Evolutionary conservation across 1,140 invertebrate genomes (phyloP).

Genomic region (Dryas iulia): DNA sequence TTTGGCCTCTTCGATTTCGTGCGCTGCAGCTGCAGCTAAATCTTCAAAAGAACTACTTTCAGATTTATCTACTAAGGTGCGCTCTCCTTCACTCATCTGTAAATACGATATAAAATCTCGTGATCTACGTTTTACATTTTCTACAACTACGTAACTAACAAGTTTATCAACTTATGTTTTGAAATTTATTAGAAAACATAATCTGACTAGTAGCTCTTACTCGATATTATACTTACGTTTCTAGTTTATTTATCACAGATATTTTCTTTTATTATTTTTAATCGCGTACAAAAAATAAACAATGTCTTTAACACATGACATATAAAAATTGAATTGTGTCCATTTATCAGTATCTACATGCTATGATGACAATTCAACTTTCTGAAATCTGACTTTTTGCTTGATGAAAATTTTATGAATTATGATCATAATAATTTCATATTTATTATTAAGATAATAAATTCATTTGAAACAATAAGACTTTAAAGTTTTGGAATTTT

Average conservation of each 20-base stretch:
- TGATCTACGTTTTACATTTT: constrained; percentile 48
- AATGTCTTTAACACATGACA: constrained; percentile 40
- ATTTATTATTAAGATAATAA: not conserved
- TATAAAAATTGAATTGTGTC: constrained; percentile 23
- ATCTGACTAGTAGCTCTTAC: not conserved
- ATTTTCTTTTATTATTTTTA: constrained; percentile 19
- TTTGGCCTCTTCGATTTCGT: constrained; percentile 71
- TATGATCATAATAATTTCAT: not conserved
- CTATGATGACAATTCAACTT: constrained; percentile 54
- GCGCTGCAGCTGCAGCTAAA: constrained; percentile 67
- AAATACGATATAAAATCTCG: constrained; percentile 42
- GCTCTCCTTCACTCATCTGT: constrained; percentile 74
- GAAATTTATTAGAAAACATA: not conserved
- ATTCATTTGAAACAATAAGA: not conserved
- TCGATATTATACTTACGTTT: constrained; percentile 19
- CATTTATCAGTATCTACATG: constrained; percentile 13
- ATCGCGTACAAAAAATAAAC: constrained; percentile 30
- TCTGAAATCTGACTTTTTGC: constrained; percentile 51
- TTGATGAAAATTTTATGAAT: constrained; percentile 4
- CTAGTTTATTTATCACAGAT: constrained; percentile 30
- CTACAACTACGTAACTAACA: constrained; percentile 58
- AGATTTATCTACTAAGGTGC: constrained; percentile 69
- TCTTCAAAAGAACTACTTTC: constrained; percentile 80
- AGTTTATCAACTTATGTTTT: constrained; percentile 33
- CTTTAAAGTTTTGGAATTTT: not conserved